Evolutionary conservation across 30 jellyfish, hydroid and myxozoan species (phyloP).

Genomic region (Hydra vulgaris): DNA sequence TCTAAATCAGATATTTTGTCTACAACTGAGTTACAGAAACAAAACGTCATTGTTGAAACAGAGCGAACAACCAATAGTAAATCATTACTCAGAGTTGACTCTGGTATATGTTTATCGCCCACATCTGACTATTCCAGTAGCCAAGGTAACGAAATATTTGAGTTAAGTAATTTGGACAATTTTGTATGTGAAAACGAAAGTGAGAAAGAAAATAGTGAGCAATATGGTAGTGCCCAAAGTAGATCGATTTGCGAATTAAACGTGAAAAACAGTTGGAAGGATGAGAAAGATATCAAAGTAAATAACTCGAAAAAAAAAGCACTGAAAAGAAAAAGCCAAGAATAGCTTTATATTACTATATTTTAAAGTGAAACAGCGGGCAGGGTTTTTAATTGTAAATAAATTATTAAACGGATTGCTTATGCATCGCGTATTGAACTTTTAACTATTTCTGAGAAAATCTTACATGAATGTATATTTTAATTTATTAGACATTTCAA

Average conservation of each 20-base stretch:
- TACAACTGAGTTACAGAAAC: too few species aligned
- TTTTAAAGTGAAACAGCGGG: neutral
- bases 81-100: conserved; percentile 20
- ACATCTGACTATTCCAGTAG: neutral
- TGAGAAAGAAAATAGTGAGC: too few species aligned
- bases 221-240: neutral
- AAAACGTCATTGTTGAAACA: too few species aligned
- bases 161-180: neutral
- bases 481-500: too few species aligned
- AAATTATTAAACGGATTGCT: too few species aligned
- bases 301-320: neutral
- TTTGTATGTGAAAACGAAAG: too few species aligned
- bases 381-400: neutral
- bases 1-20: neutral
- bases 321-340: neutral
- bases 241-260: neutral
- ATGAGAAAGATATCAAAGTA: neutral
- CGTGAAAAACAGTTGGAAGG: neutral
- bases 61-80: neutral
- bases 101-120: conserved; percentile 30
- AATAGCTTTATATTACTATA: neutral
- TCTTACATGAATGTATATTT: too few species aligned
- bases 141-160: neutral
- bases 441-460: too few species aligned
- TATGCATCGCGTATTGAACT: too few species aligned